Evolutionary conservation across 2,888 invertebrate genomes (phyloP), one percentile per base, ranked within the genome.

Genomic region (Alviniconcha strummeri): DNA sequence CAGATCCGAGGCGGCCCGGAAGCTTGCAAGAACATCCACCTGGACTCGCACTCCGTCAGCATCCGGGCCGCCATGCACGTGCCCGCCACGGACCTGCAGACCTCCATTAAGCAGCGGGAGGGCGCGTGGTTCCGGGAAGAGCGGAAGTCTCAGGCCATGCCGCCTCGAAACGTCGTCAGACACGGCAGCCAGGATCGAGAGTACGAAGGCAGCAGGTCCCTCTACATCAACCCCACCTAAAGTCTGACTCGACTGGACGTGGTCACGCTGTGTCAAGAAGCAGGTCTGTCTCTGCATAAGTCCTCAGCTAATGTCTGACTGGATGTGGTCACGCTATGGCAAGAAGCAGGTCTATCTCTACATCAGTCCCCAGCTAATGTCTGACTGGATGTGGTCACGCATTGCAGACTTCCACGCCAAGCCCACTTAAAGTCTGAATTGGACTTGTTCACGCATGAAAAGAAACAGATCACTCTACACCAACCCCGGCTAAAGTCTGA

Each of bases 1-100:
- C 89, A 90, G 87, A 89, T 90, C 54, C 88, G 90, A 77, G 86
- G 88, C 8, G 88, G 87, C 17, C 88, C 88, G 0, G 86, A 88
- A 11, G 86, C 88, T 17, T 86, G 80, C 67, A 82, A 80, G 71
- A 71, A 78, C 52, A 67, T 72, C 8, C 83, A 84, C 56, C 17
- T 83, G 17, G 84, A 86, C 75, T 67, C 80, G 55, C 36, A 82
- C 36, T 67, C 77, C 64, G 81, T 84, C n/a, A 88, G 86, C 84
- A 87, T 90, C 52, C 85, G 85, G 8, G 88, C 88, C 74, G 90
- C 89, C 19, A 86, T 88, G 11, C 87, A 85, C 72, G 89, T 86
- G 5, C 90, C 90, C 0, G 88, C 85, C 5, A 83, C 86, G 3
- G 87, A 89, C 79, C 87, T 90, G 36, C 89, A 90, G 81, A 80